Evolutionary conservation across 2,113 vertebrate species (phyloP).

Genomic region (Istiophorus platypterus): DNA sequence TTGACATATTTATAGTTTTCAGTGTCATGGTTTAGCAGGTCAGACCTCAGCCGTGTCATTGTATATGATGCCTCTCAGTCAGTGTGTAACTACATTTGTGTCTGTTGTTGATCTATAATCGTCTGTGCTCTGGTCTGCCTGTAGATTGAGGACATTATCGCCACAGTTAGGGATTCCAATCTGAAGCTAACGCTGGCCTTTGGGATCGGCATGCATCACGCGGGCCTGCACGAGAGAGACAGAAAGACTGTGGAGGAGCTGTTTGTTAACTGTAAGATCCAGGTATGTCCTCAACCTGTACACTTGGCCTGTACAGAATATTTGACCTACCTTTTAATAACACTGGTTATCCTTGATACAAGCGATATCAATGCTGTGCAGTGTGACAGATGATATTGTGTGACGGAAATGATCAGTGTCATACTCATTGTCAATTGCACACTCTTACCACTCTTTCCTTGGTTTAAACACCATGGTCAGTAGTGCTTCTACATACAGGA

Average conservation of each 20-base stretch:
- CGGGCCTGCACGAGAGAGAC: conserved; percentile 95
- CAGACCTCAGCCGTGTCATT: neutral
- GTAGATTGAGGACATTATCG: conserved; percentile 94
- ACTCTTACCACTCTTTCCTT: too few relatives aligned
- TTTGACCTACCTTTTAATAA: too few relatives aligned
- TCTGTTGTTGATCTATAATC: too few relatives aligned
- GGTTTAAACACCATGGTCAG: neutral
- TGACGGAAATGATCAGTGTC: neutral
- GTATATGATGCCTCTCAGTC: neutral
- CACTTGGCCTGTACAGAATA: neutral
- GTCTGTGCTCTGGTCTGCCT: conserved; percentile 17
- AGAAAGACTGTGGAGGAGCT: conserved; percentile 96
- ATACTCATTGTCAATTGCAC: neutral
- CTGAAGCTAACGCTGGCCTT: conserved; percentile 97
- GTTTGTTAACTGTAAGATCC: conserved; percentile 98
- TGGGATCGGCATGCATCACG: conserved; percentile 98
- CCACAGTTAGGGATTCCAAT: conserved; percentile 93
- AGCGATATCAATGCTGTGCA: neutral
- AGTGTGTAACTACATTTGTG: neutral
- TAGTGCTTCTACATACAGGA: too few relatives aligned
- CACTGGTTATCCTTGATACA: neutral
- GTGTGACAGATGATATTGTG: neutral
- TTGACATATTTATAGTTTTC: too few relatives aligned
- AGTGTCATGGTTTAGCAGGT: neutral
- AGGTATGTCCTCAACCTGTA: conserved; percentile 80